A percentile compares a stretch with the other conserved stretches of the same genome.
Evolutionary conservation across 2,888 invertebrate species (phyloP).

Genomic region (Cecidostiba fungosa): DNA sequence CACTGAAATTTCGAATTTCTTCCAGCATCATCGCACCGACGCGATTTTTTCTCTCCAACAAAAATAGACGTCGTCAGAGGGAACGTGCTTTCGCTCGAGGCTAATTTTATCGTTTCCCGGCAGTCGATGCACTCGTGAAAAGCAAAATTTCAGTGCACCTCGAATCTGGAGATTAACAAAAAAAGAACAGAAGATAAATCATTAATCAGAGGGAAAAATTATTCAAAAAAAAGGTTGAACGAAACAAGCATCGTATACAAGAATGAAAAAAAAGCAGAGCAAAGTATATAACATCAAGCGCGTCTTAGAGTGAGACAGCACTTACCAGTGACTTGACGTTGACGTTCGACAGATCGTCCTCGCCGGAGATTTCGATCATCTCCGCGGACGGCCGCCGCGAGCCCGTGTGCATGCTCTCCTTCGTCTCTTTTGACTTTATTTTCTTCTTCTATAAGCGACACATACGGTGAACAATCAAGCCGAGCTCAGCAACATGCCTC

Average conservation of each 20-base stretch:
- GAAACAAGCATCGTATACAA: neutral
- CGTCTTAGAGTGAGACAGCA: conserved; percentile 64
- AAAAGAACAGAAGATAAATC: neutral
- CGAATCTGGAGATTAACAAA: neutral
- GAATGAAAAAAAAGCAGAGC: neutral
- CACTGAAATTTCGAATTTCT: neutral
- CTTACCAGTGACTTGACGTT: conserved; percentile 86
- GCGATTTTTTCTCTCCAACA: neutral
- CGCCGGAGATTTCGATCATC: conserved; percentile 77
- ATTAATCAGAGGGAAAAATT: neutral
- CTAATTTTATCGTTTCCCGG: conserved; percentile 35
- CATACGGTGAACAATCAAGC: conserved; percentile 23
- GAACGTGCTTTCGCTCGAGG: conserved; percentile 35
- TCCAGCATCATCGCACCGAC: neutral
- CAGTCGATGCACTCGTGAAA: conserved; percentile 37
- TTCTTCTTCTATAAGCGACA: conserved; percentile 62
- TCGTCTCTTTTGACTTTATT: conserved; percentile 62
- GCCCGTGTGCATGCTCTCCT: conserved; percentile 73
- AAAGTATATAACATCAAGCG: neutral
- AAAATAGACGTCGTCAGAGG: conserved; percentile 24
- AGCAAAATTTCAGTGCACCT: neutral
- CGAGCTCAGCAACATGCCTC: conserved; percentile 26
- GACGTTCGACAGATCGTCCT: conserved; percentile 84
- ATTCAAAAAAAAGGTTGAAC: neutral
- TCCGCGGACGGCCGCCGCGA: conserved; percentile 74